phyloP scores from a whole-genome alignment of 1,140 invertebrate genomes.

The Cardiocondyla obscurior region DNA sequence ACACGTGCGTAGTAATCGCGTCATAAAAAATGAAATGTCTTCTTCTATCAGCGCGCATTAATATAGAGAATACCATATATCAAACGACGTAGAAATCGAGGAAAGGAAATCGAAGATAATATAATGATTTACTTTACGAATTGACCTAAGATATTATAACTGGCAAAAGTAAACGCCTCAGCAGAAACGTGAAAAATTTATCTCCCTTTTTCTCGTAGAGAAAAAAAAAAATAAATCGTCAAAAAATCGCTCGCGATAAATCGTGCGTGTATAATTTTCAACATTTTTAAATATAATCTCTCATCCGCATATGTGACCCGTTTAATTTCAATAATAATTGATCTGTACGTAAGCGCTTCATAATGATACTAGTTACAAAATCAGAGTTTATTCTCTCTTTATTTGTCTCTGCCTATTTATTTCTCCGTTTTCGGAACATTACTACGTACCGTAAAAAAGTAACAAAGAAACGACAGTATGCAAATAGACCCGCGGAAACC shows the following conservation, averaged over 20 bases:
- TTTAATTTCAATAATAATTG: background rate
- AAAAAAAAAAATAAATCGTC: background rate
- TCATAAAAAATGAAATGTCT: conserved; percentile 37
- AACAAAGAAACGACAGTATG: background rate
- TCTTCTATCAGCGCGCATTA: background rate
- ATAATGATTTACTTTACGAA: background rate
- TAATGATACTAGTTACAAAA: background rate
- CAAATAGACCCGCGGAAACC: conserved; percentile 1
- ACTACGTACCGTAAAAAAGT: background rate
- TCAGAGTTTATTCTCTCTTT: background rate
- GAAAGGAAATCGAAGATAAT: background rate
- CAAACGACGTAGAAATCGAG: background rate
- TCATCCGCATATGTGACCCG: too few species aligned
- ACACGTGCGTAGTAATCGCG: conserved; percentile 26
- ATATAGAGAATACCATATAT: conserved; percentile 6
- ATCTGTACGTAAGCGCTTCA: background rate
- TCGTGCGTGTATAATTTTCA: background rate
- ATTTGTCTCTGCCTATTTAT: background rate
- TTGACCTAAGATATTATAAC: conserved; percentile 1
- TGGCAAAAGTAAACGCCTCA: conserved; percentile 15
- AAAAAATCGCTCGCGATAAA: background rate
- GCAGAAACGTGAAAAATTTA: conserved; percentile 21
- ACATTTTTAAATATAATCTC: background rate
- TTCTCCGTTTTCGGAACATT: background rate
- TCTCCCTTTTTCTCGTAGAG: background rate